Base-by-base conservation (phyloP, 2,888 invertebrate species). In the Andrena trimmerana region DNA sequence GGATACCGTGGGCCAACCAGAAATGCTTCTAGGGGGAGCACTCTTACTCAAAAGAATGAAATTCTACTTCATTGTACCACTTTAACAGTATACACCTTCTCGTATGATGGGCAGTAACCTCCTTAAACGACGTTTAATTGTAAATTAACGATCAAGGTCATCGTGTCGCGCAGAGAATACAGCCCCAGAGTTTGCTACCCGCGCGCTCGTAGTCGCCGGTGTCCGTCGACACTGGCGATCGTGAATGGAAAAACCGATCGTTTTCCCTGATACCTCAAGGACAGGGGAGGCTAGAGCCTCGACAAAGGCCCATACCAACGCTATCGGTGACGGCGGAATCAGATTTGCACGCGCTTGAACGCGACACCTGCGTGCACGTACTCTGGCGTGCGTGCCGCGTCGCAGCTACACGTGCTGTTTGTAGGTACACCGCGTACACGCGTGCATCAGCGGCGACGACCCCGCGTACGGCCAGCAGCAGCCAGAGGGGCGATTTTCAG, bases 331-430 rank as follows among this genome's bases (percentile, higher is more conserved):
- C 71, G 50, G 54, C 29, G 72, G 65, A 68, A 69, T 81, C 78
- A 65, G 78, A 81, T 81, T 81, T 73, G 78, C 72, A 78, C 63
- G 68, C 63, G 78, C 76, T 78, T 78, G 57, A 84, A 79, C 29
- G 68, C 60, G 78, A 78, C 80, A 84, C 73, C 76, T 80, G 84
- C 80, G 76, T 70, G 71, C 66, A 33, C 70, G 73, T 48, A 76
- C 77, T 62, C 27, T 42, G 78, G 77, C 67, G 77, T 73, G 50
- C 70, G 66, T 71, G 66, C 31, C 66, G 1, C 52, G n/a, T 42
- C 62, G 60, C 63, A 63, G 78, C 54, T 36, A 78, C 78, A 57
- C 65, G 20, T 8, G 67, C 60, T 16, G 54, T 29, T 57, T n/a
- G 63, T 33, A 27, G 27, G 36, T 33, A 65, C 76, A 63, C 48